A percentile compares a stretch with the other conserved stretches of the same genome.
These are phyloP conservation scores for Acromyrmex heyeri DNA, from an alignment of 1,140 invertebrate genomes.

Conservation along the genomic window DNA sequence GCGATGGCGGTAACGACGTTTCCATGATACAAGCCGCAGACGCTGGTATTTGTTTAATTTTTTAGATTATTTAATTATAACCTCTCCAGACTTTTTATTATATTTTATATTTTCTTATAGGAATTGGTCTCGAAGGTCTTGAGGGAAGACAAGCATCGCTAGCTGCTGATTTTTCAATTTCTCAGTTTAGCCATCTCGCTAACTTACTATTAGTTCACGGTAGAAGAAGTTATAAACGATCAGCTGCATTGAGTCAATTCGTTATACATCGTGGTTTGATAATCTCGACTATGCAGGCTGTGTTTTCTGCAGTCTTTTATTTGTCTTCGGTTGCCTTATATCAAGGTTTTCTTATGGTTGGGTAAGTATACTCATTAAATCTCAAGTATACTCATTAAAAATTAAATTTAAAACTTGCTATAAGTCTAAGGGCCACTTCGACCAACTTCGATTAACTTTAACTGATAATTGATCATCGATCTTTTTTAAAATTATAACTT, in stretches of 20 bases:
- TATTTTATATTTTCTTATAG: slow-evolving; percentile 81
- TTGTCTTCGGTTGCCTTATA: slow-evolving; percentile 99
- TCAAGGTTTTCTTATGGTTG: slow-evolving; percentile 99
- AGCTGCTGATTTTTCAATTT: slow-evolving; percentile 99
- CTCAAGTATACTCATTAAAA: slow-evolving; percentile 57
- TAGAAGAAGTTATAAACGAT: slow-evolving; percentile 97
- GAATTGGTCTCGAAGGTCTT: slow-evolving; percentile 97
- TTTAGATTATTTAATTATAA: neutral
- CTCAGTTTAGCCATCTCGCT: slow-evolving; percentile 95
- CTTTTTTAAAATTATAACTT: too few relatives aligned
- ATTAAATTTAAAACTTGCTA: neutral
- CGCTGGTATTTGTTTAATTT: slow-evolving; percentile 88
- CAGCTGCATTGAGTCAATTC: slow-evolving; percentile 98
- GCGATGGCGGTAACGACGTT: slow-evolving; percentile 96
- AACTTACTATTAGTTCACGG: slow-evolving; percentile 98
- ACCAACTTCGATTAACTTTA: too few relatives aligned
- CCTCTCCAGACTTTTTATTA: neutral
- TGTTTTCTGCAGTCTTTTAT: slow-evolving; percentile 99
- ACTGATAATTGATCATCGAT: too few relatives aligned
- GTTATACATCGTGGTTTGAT: slow-evolving; percentile 99
- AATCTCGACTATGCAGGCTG: slow-evolving; percentile 99
- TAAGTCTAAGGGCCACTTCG: neutral
- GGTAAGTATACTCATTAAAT: slow-evolving; percentile 86
- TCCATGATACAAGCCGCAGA: slow-evolving; percentile 98
- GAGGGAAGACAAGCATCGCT: slow-evolving; percentile 98